These are phyloP conservation scores for Thunnus thynnus DNA, from an alignment of 2,113 vertebrate species.

Conservation along the genomic window DNA sequence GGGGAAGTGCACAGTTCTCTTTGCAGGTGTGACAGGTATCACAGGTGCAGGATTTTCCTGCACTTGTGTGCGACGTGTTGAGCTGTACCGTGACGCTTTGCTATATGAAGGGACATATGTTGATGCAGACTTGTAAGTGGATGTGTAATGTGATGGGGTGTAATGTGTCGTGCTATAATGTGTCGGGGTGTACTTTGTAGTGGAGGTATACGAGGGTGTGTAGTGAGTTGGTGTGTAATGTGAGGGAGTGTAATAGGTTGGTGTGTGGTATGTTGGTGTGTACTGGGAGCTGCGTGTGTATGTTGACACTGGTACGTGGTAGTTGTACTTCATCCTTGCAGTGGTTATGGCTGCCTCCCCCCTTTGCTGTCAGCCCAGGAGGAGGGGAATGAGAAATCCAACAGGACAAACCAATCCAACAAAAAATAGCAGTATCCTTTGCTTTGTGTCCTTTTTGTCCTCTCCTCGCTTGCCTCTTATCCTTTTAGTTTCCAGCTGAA, in stretches of 20 bases:
- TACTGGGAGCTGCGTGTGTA: constrained; percentile 75
- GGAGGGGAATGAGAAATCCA: constrained; percentile 64
- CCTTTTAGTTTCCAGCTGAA: constrained; percentile 35
- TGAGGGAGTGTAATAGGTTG: constrained; percentile 65
- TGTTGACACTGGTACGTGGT: constrained; percentile 70
- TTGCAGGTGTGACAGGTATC: constrained; percentile 56
- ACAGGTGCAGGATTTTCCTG: constrained; percentile 68
- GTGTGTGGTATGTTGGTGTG: constrained; percentile 72
- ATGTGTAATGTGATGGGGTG: constrained; percentile 65
- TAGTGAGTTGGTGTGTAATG: constrained; percentile 70
- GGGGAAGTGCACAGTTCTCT: constrained; percentile 91
- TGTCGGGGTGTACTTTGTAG: constrained; percentile 72
- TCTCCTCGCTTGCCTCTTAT: constrained; percentile 31
- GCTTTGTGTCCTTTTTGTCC: constrained; percentile 44
- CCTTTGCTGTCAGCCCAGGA: constrained; percentile 52
- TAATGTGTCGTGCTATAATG: constrained; percentile 71
- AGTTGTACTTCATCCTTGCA: constrained; percentile 89
- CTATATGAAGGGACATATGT: constrained; percentile 71
- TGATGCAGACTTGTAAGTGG: constrained; percentile 72
- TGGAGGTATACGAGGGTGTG: constrained; percentile 59
- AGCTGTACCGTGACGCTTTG: constrained; percentile 66
- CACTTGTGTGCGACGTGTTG: constrained; percentile 49
- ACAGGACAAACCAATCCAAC: constrained; percentile 56
- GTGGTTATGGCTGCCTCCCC: constrained; percentile 46
- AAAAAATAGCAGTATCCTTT: constrained; percentile 57